A percentile compares a stretch with the other conserved stretches of the same genome.
Evolutionary conservation across 1,140 invertebrate species (phyloP).

Genomic region (Pseudomyrmex pallidus): DNA sequence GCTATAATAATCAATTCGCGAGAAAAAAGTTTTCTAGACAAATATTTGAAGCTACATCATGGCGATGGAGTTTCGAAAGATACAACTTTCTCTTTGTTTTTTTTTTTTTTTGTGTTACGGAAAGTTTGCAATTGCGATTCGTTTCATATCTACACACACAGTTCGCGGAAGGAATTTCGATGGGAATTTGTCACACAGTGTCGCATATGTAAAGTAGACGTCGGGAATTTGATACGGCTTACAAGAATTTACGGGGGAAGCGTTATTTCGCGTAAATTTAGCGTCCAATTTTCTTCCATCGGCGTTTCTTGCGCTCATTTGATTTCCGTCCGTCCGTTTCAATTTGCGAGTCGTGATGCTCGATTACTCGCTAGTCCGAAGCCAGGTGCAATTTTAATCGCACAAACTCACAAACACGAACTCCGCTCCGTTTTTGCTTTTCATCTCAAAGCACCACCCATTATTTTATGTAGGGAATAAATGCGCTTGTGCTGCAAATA

Average conservation of each 20-base stretch:
- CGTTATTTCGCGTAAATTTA: conserved; percentile 24
- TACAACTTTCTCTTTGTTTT: not conserved
- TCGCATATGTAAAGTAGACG: conserved; percentile 9
- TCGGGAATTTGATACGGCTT: not conserved
- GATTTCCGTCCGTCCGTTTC: not conserved
- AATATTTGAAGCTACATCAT: not conserved
- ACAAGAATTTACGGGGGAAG: conserved; percentile 12
- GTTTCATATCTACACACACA: not conserved
- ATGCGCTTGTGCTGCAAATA: conserved; percentile 23
- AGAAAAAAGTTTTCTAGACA: not conserved
- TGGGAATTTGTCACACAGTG: not conserved
- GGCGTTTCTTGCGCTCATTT: not conserved
- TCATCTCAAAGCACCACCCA: conserved; percentile 1
- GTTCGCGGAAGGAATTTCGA: not conserved
- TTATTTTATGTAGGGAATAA: conserved; percentile 9
- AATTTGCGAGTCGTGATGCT: conserved; percentile 7
- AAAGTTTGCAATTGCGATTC: not conserved
- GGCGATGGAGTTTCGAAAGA: not conserved
- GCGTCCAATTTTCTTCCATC: conserved; percentile 22
- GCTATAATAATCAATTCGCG: not conserved
- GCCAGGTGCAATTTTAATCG: conserved; percentile 27
- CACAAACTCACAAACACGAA: not conserved
- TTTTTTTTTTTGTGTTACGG: not conserved
- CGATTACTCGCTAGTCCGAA: conserved; percentile 12
- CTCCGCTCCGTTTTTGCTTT: not conserved